Evolutionary conservation across 1,140 invertebrate species (phyloP), one percentile per base, ranked within the genome.

Genomic region (Nixonia krombeini): DNA sequence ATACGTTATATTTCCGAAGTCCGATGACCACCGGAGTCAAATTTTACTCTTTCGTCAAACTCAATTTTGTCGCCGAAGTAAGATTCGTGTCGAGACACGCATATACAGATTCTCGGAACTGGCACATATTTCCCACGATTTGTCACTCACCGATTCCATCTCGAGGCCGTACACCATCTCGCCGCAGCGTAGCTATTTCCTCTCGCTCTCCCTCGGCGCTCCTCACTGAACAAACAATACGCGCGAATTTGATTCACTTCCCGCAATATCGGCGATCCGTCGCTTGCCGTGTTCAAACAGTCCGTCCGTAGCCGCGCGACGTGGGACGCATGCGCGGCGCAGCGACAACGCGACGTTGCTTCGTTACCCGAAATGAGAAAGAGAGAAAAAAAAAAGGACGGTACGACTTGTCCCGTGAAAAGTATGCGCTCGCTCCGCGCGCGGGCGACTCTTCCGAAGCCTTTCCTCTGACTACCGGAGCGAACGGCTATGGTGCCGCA

Each of bases 161-260:
- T 84, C 81, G 72, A 81, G 74, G 65, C 73, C 75, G 63, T 82
- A 82, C 26, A 85, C 78, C 81, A 84, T 79, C 52, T 68, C 47
- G 61, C 69, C 44, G 16, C 37, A 23, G 45, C 41, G 37, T 10
- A 41, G 29, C 6, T 21, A 28, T 42, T 47, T 47, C 42, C 35
- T 21, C 47, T 33, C 12, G 33, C 25, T 38, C 37, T 13, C 23
- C 18, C 13, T 51, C 37, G 23, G 13, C 40, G 16, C 12, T 17
- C 10, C 4, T 9, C 35, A 45, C 37, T 13, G 12, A 50, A 50
- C 35, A 44, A 44, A 21, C 41, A 26, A 7, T n/a, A n/a, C n/a
- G n/a, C n/a, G n/a, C n/a, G n/a, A n/a, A n/a, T n/a, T n/a, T n/a
- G n/a, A n/a, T n/a, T 13, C 37, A 40, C 15, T 40, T 35, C 13